Conservation (phyloP, 2,113 vertebrate genomes). For the Speoplatyrhinus poulsoni region DNA sequence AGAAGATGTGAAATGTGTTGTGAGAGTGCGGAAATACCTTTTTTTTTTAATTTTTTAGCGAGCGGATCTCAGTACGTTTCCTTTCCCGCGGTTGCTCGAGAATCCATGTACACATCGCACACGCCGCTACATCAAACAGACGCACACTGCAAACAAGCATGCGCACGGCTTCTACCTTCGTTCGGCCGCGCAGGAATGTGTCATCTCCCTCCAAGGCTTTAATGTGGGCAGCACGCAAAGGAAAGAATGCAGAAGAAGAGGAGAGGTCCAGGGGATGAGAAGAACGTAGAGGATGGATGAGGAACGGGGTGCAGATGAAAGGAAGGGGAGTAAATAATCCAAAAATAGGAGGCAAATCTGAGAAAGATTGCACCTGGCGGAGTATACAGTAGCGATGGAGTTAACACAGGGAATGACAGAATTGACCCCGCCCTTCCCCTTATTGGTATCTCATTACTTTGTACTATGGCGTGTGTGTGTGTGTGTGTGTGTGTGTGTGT, state of each 20-base stretch:
- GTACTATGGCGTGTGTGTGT: slow-evolving; percentile 54
- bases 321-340: slow-evolving; percentile 15
- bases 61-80: slow-evolving; percentile 65
- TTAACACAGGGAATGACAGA: slow-evolving; percentile 44
- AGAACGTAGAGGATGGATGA: slow-evolving; percentile 39
- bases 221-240: slow-evolving; percentile 66
- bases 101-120: slow-evolving; percentile 71
- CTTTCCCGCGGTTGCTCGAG: slow-evolving; percentile 54
- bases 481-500: slow-evolving; percentile 11
- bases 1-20: slow-evolving; percentile 75
- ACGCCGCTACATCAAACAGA: slow-evolving; percentile 65
- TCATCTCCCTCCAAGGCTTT: slow-evolving; percentile 70
- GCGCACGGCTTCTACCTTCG: slow-evolving; percentile 66
- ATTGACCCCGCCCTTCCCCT: slow-evolving; percentile 46
- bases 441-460: slow-evolving; percentile 70
- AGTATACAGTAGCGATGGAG: slow-evolving; percentile 24
- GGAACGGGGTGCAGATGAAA: slow-evolving; percentile 17
- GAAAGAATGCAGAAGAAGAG: slow-evolving; percentile 59
- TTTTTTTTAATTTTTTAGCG: slow-evolving; percentile 30
- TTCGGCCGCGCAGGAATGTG: slow-evolving; percentile 64
- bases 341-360: slow-evolving; percentile 38
- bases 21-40: slow-evolving; percentile 60
- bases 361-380: slow-evolving; percentile 4
- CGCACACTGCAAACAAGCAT: slow-evolving; percentile 53
- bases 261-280: slow-evolving; percentile 51